phyloP scores from a whole-genome alignment of 2,113 vertebrate genomes.

The Melanerpes aurifrons region DNA sequence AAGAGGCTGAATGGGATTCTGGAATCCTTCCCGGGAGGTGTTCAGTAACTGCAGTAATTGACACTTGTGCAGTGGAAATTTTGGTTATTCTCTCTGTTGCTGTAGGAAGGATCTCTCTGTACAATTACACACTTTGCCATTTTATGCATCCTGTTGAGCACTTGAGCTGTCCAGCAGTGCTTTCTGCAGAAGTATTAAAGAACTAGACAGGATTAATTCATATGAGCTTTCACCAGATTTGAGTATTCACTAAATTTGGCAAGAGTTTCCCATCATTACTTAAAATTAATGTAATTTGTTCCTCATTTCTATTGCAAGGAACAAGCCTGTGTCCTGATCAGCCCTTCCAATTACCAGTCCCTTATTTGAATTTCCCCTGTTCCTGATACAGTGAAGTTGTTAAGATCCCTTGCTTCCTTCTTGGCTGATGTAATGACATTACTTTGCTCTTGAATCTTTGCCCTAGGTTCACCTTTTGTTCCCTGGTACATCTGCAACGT shows the following conservation, averaged over 20 bases:
- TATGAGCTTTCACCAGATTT: not conserved
- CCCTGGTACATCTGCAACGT: not conserved
- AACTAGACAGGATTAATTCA: not conserved
- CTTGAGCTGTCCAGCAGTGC: not conserved
- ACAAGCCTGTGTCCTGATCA: not conserved
- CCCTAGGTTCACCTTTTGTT: not conserved
- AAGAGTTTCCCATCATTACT: slow-evolving; percentile 2
- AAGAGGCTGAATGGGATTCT: not conserved
- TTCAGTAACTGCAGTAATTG: not conserved
- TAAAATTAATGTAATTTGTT: slow-evolving; percentile 17
- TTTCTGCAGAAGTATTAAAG: not conserved
- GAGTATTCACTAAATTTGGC: not conserved
- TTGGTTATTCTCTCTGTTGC: not conserved
- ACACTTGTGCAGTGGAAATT: not conserved
- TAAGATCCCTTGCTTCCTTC: not conserved
- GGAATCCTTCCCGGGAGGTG: not conserved
- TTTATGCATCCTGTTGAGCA: not conserved
- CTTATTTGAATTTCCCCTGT: not conserved
- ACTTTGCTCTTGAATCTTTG: not conserved
- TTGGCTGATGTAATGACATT: not conserved
- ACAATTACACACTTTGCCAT: not conserved
- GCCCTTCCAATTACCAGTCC: rapidly evolving
- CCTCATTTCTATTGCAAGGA: not conserved
- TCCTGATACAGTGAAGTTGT: not conserved
- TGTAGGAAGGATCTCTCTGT: not conserved